phyloP scores from a whole-genome alignment of 2,113 vertebrate genomes.

The Cephalopterus ornatus region DNA sequence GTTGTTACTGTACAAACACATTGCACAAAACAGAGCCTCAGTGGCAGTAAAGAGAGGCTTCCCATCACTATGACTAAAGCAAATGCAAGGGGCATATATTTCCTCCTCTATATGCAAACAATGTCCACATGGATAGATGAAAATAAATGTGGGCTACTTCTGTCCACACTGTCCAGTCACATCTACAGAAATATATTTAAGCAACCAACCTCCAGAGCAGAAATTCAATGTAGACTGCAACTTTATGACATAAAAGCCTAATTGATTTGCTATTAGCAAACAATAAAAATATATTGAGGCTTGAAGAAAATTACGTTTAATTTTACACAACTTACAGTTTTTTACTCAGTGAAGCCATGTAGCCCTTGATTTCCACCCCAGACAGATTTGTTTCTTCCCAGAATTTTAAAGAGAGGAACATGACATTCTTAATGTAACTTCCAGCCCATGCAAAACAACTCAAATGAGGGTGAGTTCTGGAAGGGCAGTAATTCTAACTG shows the following conservation, averaged over 20 bases:
- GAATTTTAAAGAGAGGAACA: background rate
- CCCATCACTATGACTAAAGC: background rate
- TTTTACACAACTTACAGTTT: background rate
- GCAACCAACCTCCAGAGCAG: background rate
- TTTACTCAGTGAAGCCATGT: background rate
- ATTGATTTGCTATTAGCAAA: background rate
- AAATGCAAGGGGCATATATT: background rate
- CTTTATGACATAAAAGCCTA: background rate
- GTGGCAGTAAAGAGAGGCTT: background rate
- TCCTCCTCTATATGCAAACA: background rate
- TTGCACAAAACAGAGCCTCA: background rate
- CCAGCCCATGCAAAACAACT: background rate
- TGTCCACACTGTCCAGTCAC: background rate
- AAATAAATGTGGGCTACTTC: background rate
- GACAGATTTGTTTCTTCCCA: background rate
- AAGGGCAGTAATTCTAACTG: background rate
- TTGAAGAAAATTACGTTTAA: background rate
- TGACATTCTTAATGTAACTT: background rate
- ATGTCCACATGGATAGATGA: background rate
- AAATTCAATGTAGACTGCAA: background rate
- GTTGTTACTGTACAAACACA: background rate
- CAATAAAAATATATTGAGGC: background rate
- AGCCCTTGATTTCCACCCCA: background rate
- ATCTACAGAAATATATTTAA: background rate
- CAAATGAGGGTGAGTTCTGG: background rate